Base-by-base conservation (phyloP, 1,140 invertebrate species). In the Bombus sibiricus region DNA sequence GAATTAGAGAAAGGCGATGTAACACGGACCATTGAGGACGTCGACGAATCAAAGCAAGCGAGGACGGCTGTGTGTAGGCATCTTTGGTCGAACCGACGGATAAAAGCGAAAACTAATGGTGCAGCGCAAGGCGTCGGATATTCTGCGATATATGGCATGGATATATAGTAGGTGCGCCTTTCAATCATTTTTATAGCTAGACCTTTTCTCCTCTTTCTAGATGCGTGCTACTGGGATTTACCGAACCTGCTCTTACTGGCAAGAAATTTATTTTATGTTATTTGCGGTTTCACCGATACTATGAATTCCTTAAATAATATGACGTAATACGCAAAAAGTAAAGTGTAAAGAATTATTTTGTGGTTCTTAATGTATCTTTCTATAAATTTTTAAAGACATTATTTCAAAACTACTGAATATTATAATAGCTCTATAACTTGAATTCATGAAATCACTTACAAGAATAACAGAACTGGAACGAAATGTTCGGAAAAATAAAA, bases 1-100 rank as follows among this genome's bases (percentile, higher is more conserved):
- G 83, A 85, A 85, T 85, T 85, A 85, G 76, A 80, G 77, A 80
- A 57, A 72, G 53, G 32, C 10, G 59, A 68, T 28, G 81, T 34
- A 34, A n/a, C 66, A 12, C 68, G 66, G 37, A 18, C 53, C 57
- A 85, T 85, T 80, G 37, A 85, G 32, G 41, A 8, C 76, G 53
- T 37, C 53, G 76, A 53, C 39, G 72, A 85, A 72, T 85, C 76
- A 72, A 72, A 80, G 66, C 12, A n/a, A 74, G 32, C 64, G 43
- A 66, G n/a, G 47, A 18, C 22, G 34, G 22, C 72, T 69, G n/a
- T 32, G 53, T 32, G 39, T 13, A 47, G 68, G 39, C 53, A 59
- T 72, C 76, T 80, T 80, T 39, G 53, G 37, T n/a, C 59, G 64
- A 32, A 57, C 6, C 1, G 43, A 59, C 28, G 28, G 22, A 72